phyloP scores from a whole-genome alignment of 2,113 vertebrate species.

The Peromyscus leucopus region DNA sequence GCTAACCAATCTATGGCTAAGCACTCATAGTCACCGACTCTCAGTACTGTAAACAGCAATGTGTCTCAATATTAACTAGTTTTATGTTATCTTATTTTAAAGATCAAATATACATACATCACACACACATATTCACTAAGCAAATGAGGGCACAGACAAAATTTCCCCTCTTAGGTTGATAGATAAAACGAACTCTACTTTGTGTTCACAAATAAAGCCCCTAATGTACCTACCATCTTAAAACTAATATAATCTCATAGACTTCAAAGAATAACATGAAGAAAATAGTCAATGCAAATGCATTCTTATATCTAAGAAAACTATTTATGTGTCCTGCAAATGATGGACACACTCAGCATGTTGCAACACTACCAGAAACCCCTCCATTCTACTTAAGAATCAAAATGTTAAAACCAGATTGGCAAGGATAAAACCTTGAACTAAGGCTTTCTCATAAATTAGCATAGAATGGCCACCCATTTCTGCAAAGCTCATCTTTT shows the following conservation, averaged over 20 bases:
- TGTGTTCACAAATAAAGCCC: background rate
- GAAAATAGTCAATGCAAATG: background rate
- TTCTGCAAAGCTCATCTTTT: slow-evolving; percentile 8
- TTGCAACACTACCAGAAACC: background rate
- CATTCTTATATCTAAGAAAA: slow-evolving; percentile 1
- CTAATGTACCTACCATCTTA: background rate
- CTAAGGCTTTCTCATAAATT: background rate
- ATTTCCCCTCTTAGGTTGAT: background rate
- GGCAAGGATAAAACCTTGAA: background rate
- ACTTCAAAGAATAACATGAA: background rate
- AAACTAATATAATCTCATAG: background rate
- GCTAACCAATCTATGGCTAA: background rate
- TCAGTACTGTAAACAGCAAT: background rate
- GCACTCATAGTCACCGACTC: background rate
- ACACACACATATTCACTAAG: background rate
- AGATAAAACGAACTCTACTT: background rate
- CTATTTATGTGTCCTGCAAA: background rate
- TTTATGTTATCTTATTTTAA: background rate
- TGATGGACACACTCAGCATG: background rate
- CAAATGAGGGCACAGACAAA: background rate
- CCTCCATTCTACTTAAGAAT: background rate
- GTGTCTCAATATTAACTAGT: background rate
- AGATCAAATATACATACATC: background rate
- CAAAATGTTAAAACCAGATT: background rate
- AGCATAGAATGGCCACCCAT: background rate